These are phyloP conservation scores for Fukomys damarensis DNA, from an alignment of 2,113 vertebrate genomes.

Conservation along the genomic window DNA sequence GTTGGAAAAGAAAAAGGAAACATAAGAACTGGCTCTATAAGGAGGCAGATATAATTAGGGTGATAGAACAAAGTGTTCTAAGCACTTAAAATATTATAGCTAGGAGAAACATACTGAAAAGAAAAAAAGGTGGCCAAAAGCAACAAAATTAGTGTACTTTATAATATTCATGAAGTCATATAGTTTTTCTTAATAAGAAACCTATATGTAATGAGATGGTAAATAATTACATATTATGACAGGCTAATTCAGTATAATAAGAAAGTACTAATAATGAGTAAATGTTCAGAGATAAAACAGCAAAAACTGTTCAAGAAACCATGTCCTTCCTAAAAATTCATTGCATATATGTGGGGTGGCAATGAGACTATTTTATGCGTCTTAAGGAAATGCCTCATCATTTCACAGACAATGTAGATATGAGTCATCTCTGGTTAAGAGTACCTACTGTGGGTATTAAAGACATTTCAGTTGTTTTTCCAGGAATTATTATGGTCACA, in stretches of 20 bases:
- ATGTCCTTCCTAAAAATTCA: neutral
- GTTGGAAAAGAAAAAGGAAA: neutral
- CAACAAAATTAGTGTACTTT: neutral
- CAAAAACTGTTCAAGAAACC: constrained; percentile 23
- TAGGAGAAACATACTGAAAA: neutral
- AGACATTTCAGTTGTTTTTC: constrained; percentile 27
- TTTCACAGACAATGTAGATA: constrained; percentile 30
- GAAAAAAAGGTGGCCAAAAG: neutral
- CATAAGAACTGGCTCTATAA: neutral
- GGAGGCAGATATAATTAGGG: neutral
- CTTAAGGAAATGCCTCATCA: neutral
- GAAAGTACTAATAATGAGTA: constrained; percentile 19
- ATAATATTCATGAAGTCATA: neutral
- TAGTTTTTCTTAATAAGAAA: constrained; percentile 34
- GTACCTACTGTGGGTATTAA: neutral
- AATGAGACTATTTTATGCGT: neutral
- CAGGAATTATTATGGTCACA: neutral
- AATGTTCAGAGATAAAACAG: constrained; percentile 39
- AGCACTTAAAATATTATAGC: neutral
- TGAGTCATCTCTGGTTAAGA: neutral
- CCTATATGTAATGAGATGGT: neutral
- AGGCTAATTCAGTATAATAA: neutral
- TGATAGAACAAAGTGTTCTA: neutral
- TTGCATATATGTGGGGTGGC: neutral
- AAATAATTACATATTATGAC: neutral